Conservation (phyloP, 1,140 invertebrate species). For the Dreissena polymorpha region DNA sequence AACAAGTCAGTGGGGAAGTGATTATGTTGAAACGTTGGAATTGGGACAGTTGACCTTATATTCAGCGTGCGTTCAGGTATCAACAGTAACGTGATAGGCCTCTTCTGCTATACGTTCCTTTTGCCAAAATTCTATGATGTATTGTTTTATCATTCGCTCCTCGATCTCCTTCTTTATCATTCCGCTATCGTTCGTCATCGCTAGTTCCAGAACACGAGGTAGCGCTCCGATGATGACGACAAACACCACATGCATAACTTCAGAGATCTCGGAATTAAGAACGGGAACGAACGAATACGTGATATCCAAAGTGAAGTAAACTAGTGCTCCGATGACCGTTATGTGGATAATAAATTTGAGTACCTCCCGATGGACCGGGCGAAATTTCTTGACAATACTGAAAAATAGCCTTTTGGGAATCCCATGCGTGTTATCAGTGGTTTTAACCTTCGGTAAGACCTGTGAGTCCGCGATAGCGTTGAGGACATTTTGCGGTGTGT, state of each 20-base stretch:
- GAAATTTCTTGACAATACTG: neutral
- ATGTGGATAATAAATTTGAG: neutral
- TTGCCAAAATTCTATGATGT: conserved; percentile 16
- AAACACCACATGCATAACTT: conserved; percentile 47
- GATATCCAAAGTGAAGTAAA: too few relatives aligned
- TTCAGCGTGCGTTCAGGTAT: too few relatives aligned
- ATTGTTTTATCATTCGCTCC: neutral
- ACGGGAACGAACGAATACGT: neutral
- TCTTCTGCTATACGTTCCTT: too few relatives aligned
- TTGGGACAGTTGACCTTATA: too few relatives aligned
- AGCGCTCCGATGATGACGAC: conserved; percentile 30
- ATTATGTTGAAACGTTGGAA: too few relatives aligned
- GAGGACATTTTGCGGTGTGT: neutral
- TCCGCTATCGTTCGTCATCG: conserved; percentile 9
- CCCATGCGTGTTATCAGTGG: neutral
- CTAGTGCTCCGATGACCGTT: too few relatives aligned
- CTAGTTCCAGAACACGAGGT: conserved; percentile 24
- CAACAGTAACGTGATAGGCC: too few relatives aligned
- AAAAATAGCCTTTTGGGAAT: conserved; percentile 17
- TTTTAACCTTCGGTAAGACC: neutral
- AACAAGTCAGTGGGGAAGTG: too few relatives aligned
- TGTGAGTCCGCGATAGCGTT: neutral
- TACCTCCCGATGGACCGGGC: conserved; percentile 28
- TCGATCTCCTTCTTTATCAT: conserved; percentile 32
- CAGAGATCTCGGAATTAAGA: conserved; percentile 7